Conservation (phyloP, 2,888 invertebrate genomes). For the Epicampocera succincta region DNA sequence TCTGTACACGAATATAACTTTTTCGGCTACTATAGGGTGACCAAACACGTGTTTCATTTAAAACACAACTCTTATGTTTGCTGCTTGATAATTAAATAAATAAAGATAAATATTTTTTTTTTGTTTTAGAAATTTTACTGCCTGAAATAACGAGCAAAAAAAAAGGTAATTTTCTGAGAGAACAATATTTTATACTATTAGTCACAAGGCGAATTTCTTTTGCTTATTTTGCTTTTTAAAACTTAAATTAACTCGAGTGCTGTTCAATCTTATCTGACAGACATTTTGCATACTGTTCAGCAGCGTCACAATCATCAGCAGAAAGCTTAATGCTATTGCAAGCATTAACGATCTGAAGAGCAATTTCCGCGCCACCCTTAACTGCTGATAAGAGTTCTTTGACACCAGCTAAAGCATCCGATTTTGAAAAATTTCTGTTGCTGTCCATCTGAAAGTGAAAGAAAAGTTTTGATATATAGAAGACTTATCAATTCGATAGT, state of each 20-base stretch:
- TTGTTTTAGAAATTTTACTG: too few relatives aligned
- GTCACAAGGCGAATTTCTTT: too few relatives aligned
- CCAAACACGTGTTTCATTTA: too few relatives aligned
- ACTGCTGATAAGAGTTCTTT: conserved; percentile 68
- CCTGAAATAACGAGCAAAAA: too few relatives aligned
- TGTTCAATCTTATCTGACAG: conserved; percentile 71
- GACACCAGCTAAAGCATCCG: conserved; percentile 71
- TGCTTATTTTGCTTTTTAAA: conserved; percentile 9
- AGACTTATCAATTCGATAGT: too few relatives aligned
- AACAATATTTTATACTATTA: too few relatives aligned
- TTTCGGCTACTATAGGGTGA: too few relatives aligned
- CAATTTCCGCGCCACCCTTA: conserved; percentile 72
- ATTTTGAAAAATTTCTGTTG: conserved; percentile 74
- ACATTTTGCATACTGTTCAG: conserved; percentile 74
- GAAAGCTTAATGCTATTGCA: conserved; percentile 72
- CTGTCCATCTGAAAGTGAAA: conserved; percentile 70
- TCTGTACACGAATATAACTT: too few relatives aligned
- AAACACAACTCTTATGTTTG: too few relatives aligned
- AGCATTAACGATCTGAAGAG: conserved; percentile 72
- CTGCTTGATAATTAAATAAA: too few relatives aligned
- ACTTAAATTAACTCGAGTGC: conserved; percentile 71
- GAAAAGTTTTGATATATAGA: not conserved
- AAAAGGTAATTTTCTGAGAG: too few relatives aligned
- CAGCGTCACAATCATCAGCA: conserved; percentile 76
- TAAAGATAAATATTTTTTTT: too few relatives aligned